These are phyloP conservation scores for Eulithis prunata DNA, from an alignment of 2,888 invertebrate species.

Conservation along the genomic window DNA sequence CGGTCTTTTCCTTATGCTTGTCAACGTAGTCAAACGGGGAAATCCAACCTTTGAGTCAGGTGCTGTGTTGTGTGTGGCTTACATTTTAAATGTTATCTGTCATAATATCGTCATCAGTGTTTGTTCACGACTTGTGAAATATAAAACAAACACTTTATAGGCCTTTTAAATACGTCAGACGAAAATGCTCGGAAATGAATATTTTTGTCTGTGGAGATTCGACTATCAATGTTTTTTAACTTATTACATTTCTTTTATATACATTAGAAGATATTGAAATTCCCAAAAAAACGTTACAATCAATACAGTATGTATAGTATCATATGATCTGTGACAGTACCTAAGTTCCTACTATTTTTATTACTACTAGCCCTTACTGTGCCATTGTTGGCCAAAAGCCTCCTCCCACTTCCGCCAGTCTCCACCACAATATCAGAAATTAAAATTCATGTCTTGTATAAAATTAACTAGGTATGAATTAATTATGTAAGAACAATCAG, in stretches of 20 bases:
- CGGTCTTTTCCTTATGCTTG: conserved; percentile 11
- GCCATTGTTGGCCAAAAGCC: no score
- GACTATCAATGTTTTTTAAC: no score
- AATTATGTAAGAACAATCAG: neutral
- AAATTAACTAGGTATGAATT: neutral
- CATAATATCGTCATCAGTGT: conserved; percentile 8
- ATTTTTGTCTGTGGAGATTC: neutral
- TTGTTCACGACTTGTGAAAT: neutral
- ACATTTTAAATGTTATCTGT: conserved; percentile 13
- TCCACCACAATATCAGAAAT: no score
- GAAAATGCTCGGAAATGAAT: neutral
- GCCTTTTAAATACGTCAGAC: conserved; percentile 7
- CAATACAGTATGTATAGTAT: no score
- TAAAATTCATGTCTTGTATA: neutral
- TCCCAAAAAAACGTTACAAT: no score
- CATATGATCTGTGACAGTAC: no score
- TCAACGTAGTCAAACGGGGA: conserved; percentile 1
- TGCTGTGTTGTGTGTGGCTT: neutral
- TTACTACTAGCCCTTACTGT: no score
- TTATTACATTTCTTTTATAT: no score
- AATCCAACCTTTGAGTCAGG: conserved; percentile 17
- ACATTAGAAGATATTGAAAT: no score
- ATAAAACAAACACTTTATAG: conserved; percentile 9
- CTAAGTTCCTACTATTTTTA: no score
- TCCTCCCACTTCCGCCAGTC: no score